A percentile compares a stretch with the other conserved stretches of the same genome.
Evolutionary conservation across 1,140 invertebrate species (phyloP).

Genomic region (Frieseomelitta varia): DNA sequence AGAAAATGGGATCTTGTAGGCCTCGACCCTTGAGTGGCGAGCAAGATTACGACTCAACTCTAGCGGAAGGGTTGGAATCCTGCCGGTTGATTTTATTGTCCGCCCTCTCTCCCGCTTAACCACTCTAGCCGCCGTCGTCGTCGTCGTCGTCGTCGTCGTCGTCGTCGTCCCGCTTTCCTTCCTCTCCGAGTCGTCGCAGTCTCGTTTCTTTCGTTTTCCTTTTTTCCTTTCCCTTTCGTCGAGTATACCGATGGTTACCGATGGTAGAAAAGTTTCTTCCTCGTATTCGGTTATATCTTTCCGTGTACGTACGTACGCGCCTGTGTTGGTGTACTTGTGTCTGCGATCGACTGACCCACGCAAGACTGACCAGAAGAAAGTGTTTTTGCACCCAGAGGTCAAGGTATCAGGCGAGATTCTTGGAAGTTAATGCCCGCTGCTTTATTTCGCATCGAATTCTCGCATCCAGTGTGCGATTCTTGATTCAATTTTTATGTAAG

Average conservation of each 20-base stretch:
- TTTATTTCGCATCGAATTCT: background rate
- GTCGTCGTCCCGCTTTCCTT: constrained; percentile 61
- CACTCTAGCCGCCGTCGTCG: constrained; percentile 51
- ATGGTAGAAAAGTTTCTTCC: constrained; percentile 53
- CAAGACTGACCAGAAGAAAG: constrained; percentile 64
- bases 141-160: constrained; percentile 43
- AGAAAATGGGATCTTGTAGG: constrained; percentile 77
- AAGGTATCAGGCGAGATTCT: background rate
- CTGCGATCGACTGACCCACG: constrained; percentile 69
- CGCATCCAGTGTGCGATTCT: background rate
- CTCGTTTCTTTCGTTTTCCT: constrained; percentile 38
- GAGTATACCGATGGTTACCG: constrained; percentile 37
- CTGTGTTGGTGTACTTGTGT: background rate
- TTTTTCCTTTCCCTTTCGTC: constrained; percentile 64
- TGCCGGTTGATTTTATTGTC: constrained; percentile 79
- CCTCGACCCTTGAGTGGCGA: constrained; percentile 64
- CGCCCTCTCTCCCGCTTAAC: constrained; percentile 51
- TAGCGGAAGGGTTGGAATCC: constrained; percentile 76
- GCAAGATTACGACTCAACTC: constrained; percentile 74
- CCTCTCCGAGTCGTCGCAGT: constrained; percentile 60
- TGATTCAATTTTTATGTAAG: background rate
- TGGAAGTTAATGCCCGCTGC: background rate
- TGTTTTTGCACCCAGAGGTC: background rate
- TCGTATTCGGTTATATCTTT: constrained; percentile 51
- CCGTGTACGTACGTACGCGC: constrained; percentile 31